Conservation (phyloP, 2,797 vertebrate genomes). For the Platalea minor region DNA sequence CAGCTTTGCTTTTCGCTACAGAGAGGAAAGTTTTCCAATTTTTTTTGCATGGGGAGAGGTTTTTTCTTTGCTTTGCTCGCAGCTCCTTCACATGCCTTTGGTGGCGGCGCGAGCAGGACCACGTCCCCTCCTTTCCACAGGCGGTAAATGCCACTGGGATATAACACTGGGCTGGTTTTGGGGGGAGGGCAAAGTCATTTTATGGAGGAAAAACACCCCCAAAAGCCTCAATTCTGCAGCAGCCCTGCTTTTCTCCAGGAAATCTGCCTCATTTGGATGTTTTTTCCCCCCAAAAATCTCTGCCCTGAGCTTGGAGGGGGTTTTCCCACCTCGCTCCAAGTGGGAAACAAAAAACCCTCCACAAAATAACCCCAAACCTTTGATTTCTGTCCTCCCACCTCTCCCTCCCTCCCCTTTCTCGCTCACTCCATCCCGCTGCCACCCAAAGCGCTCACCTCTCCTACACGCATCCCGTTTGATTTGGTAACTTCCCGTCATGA, state of each 20-base stretch:
- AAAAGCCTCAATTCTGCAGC: background rate
- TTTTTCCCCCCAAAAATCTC: background rate
- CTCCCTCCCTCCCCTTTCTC: background rate
- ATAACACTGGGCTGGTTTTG: background rate
- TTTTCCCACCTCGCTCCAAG: accelerated
- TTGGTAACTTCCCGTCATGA: slow-evolving; percentile 68
- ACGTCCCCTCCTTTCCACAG: accelerated
- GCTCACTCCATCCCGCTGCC: background rate
- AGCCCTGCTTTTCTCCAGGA: background rate
- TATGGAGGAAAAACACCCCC: background rate
- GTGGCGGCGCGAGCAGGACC: accelerated
- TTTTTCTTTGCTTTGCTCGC: background rate
- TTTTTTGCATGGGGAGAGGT: background rate
- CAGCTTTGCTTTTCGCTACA: accelerated
- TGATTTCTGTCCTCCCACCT: background rate
- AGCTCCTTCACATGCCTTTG: accelerated
- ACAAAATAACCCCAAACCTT: background rate
- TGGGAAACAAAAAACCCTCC: background rate
- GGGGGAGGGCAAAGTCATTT: background rate
- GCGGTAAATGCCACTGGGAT: background rate
- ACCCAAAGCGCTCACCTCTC: slow-evolving; percentile 2
- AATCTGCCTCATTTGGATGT: background rate
- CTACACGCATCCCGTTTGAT: slow-evolving; percentile 2
- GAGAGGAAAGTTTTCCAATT: background rate
- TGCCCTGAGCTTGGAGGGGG: background rate